Conservation (phyloP, 1,140 invertebrate species). For the Pogonomyrmex barbatus region DNA sequence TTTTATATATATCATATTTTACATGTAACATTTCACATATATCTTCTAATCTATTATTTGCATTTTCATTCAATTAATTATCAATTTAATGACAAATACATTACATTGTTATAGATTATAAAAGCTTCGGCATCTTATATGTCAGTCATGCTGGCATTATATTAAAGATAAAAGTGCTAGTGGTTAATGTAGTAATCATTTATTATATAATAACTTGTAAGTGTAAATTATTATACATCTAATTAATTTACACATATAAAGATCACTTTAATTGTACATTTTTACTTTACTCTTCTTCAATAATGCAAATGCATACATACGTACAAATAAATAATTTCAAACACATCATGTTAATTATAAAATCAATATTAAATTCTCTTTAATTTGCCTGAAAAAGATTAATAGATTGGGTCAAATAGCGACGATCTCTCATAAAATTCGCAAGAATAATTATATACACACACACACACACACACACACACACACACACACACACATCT, state of each 20-base stretch:
- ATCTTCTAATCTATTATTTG: background rate
- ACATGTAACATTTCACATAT: background rate
- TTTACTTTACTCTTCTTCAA: background rate
- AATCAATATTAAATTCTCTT: background rate
- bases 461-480: no score
- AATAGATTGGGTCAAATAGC: background rate
- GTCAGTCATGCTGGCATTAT: constrained; percentile 6
- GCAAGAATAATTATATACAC: no score
- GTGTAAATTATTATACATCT: background rate
- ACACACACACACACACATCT: no score
- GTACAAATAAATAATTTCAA: background rate
- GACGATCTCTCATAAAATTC: no score
- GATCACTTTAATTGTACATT: background rate
- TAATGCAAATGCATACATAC: background rate
- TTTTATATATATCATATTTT: background rate
- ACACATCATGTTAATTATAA: background rate
- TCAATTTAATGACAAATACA: background rate
- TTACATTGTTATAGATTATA: constrained; percentile 33
- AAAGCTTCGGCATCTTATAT: constrained; percentile 36
- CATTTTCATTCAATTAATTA: background rate
- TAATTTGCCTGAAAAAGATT: background rate
- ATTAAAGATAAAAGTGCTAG: background rate
- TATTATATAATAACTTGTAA: background rate
- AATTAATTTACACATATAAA: background rate
- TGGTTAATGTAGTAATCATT: background rate